A percentile compares a stretch with the other conserved stretches of the same genome.
phyloP scores from a whole-genome alignment of 2,888 invertebrate genomes.

The Autographa gamma region DNA sequence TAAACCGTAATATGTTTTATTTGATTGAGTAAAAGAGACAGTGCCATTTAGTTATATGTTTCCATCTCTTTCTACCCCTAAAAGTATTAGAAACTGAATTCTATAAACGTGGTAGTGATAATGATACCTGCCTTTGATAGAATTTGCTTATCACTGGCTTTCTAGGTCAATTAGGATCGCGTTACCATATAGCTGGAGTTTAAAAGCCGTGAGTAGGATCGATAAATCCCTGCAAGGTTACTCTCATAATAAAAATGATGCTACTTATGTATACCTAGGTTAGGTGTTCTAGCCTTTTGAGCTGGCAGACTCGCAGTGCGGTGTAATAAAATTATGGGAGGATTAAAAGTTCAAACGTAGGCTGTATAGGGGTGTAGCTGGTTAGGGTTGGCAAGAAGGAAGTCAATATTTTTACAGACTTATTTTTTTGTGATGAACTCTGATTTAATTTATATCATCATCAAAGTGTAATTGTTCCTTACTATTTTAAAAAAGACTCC shows the following conservation, averaged over 20 bases:
- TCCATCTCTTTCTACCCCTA: background rate
- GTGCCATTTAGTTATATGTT: background rate
- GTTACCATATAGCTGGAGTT: background rate
- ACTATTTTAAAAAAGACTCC: too few species aligned
- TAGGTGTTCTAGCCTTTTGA: background rate
- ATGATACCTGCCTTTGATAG: slow-evolving; percentile 4
- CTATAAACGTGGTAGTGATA: background rate
- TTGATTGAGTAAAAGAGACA: background rate
- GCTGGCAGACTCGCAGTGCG: background rate
- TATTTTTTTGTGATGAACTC: too few species aligned
- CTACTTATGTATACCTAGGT: background rate
- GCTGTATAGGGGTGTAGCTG: background rate
- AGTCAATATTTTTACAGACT: background rate
- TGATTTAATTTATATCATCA: too few species aligned
- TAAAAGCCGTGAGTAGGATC: background rate
- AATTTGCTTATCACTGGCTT: slow-evolving; percentile 4
- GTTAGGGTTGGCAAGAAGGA: background rate
- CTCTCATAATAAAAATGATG: background rate
- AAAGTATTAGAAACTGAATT: background rate
- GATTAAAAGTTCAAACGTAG: background rate
- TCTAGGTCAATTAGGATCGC: slow-evolving; percentile 2
- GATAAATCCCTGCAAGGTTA: slow-evolving; percentile 1
- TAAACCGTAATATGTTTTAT: background rate
- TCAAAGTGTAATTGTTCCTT: too few species aligned
- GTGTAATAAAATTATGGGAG: slow-evolving; percentile 4